These are phyloP conservation scores for Rhea pennata DNA, from an alignment of 2,113 vertebrate species.

Conservation along the genomic window DNA sequence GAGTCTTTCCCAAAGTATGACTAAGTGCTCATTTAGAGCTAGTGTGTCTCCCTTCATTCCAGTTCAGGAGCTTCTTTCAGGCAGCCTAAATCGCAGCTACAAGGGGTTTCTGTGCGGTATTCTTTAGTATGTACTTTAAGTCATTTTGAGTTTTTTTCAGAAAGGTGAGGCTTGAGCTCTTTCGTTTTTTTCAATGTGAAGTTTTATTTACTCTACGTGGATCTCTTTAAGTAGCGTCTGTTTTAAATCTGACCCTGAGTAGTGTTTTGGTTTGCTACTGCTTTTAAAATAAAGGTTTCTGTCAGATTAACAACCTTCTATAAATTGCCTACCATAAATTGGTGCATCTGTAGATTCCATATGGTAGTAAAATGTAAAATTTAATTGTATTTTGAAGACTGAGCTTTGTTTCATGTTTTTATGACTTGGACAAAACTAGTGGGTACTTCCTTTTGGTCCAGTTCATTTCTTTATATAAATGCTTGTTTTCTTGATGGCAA, in stretches of 20 bases:
- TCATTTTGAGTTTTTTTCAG: background rate
- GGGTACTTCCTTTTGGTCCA: background rate
- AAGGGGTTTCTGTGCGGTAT: background rate
- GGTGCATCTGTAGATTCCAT: background rate
- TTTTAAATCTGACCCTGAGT: background rate
- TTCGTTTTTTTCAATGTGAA: background rate
- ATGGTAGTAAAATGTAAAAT: background rate
- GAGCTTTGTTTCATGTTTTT: background rate
- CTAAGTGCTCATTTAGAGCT: background rate
- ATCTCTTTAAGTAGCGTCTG: background rate
- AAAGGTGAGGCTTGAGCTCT: background rate
- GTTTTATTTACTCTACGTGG: background rate
- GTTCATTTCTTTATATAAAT: background rate
- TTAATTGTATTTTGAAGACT: background rate
- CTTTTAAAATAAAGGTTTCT: background rate
- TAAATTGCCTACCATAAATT: background rate
- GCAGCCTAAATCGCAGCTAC: rapidly evolving
- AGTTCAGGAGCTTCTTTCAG: background rate
- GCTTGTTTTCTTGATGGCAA: background rate
- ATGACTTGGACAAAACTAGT: background rate
- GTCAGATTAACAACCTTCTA: background rate
- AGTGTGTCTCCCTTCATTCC: background rate
- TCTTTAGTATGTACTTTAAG: background rate
- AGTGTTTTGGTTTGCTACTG: background rate
- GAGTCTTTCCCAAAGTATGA: background rate